Evolutionary conservation across 2,888 invertebrate species (phyloP).

Genomic region (Parnassius mnemosyne): DNA sequence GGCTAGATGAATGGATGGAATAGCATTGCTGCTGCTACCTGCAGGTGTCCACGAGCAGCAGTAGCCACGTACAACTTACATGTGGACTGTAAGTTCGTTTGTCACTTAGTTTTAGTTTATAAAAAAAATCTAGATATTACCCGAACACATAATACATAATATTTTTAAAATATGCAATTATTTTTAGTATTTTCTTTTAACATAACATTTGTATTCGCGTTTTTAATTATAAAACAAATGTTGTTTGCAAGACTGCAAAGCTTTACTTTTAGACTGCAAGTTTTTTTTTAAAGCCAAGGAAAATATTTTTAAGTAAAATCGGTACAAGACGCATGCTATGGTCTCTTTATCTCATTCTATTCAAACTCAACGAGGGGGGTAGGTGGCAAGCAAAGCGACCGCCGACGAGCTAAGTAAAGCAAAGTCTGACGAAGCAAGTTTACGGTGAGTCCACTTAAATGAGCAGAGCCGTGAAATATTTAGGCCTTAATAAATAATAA

Average conservation of each 20-base stretch:
- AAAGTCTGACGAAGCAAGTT: constrained; percentile 12
- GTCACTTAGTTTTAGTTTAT: too few relatives aligned
- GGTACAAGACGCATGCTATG: not conserved
- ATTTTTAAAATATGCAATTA: too few relatives aligned
- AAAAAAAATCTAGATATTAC: too few relatives aligned
- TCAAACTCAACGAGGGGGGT: constrained; percentile 10
- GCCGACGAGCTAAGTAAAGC: constrained; percentile 4
- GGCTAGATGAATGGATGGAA: too few relatives aligned
- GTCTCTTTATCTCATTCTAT: constrained; percentile 19
- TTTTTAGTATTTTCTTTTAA: too few relatives aligned
- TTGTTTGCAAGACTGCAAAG: not conserved
- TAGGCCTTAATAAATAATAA: too few relatives aligned
- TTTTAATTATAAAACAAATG: not conserved
- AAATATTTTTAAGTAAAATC: constrained; percentile 4
- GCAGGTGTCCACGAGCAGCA: too few relatives aligned
- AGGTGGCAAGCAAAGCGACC: constrained; percentile 12
- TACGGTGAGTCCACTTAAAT: constrained; percentile 2
- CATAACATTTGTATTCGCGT: not conserved
- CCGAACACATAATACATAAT: too few relatives aligned
- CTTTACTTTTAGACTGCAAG: not conserved
- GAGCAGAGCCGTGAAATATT: too few relatives aligned
- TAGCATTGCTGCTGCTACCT: too few relatives aligned
- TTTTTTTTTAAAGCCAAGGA: not conserved
- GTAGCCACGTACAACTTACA: too few relatives aligned
- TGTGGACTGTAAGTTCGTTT: too few relatives aligned